phyloP scores from a whole-genome alignment of 2,113 vertebrate species.

The Petaurus breviceps region DNA sequence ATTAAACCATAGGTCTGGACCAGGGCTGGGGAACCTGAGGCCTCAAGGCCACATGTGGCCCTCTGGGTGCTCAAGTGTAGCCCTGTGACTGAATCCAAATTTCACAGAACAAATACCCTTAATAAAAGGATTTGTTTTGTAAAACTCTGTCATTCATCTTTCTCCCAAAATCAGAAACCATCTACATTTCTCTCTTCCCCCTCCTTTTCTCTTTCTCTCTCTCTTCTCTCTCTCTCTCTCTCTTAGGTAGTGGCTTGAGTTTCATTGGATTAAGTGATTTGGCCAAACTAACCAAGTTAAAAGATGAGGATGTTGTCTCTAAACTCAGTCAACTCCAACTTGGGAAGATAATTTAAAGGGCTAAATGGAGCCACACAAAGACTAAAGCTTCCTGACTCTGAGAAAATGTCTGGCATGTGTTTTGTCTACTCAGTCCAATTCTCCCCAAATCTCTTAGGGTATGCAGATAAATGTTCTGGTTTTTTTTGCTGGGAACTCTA shows the following conservation, averaged over 20 bases:
- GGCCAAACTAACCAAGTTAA: not conserved
- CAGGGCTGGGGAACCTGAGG: no score
- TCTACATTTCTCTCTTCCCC: not conserved
- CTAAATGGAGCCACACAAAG: not conserved
- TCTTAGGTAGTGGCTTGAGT: not conserved
- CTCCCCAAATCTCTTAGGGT: not conserved
- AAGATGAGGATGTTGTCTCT: not conserved
- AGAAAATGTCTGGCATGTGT: not conserved
- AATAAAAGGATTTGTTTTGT: no score
- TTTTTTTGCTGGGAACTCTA: not conserved
- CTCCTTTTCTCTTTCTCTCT: not conserved
- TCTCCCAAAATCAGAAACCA: not conserved
- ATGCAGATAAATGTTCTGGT: not conserved
- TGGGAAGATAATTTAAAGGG: not conserved
- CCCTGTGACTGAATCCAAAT: no score
- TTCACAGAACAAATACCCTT: no score
- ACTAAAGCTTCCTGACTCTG: not conserved
- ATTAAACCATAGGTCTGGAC: not conserved
- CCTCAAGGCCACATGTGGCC: no score
- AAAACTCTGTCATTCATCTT: not conserved
- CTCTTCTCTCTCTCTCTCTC: no score
- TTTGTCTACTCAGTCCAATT: not conserved
- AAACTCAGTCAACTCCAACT: not conserved
- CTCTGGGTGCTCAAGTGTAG: no score
- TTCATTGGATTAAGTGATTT: not conserved